Conservation (phyloP, 2,888 invertebrate genomes). For the Leptogaster cylindrica region DNA sequence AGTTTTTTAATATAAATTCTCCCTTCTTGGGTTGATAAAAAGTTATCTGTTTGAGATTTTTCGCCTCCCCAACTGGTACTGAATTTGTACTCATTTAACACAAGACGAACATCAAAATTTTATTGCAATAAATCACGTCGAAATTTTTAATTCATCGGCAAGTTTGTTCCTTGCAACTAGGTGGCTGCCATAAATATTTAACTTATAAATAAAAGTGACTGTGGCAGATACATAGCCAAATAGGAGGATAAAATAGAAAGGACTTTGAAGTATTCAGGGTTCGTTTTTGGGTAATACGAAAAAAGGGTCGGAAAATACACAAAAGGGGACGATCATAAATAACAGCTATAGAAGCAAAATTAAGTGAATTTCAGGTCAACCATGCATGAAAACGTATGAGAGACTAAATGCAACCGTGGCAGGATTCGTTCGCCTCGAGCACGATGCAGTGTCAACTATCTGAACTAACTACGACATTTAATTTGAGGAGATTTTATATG, state of each 20-base stretch:
- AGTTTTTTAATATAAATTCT: no score
- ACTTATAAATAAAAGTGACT: constrained; percentile 26
- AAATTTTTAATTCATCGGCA: constrained; percentile 39
- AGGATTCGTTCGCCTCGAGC: neutral
- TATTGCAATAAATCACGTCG: constrained; percentile 34
- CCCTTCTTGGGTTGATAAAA: no score
- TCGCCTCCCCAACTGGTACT: no score
- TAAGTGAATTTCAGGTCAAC: constrained; percentile 61
- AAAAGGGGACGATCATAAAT: constrained; percentile 39
- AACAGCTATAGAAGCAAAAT: constrained; percentile 53
- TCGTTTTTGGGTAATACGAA: neutral
- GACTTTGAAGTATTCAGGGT: neutral
- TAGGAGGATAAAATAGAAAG: constrained; percentile 11
- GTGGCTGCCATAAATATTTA: constrained; percentile 35
- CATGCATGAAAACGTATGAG: constrained; percentile 56
- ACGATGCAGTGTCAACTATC: no score
- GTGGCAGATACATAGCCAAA: constrained; percentile 28
- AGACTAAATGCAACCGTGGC: constrained; percentile 4
- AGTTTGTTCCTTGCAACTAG: constrained; percentile 26
- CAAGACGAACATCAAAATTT: constrained; percentile 33
- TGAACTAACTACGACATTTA: neutral
- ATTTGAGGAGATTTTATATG: constrained; percentile 6
- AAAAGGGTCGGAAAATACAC: neutral
- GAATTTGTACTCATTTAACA: constrained; percentile 37
- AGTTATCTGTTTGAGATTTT: no score